phyloP scores from a whole-genome alignment of 2,888 invertebrate species.

The Drosophila greeni region DNA sequence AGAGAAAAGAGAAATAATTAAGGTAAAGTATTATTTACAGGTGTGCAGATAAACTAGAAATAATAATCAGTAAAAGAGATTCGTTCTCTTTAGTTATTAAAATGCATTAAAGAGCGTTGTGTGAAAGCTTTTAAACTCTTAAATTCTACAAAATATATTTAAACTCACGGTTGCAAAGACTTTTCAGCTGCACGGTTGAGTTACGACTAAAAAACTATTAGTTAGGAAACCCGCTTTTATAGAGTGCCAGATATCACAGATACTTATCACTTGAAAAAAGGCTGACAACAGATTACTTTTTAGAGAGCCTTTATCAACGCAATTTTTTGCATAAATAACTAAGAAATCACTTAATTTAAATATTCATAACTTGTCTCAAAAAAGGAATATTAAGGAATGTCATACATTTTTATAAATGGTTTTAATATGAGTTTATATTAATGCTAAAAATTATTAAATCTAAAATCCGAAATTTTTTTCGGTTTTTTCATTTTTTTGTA shows the following conservation, averaged over 20 bases:
- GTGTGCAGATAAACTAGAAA: background rate
- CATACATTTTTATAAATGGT: too few relatives aligned
- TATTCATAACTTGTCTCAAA: too few relatives aligned
- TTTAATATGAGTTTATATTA: too few relatives aligned
- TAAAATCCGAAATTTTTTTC: too few relatives aligned
- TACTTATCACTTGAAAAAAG: conserved; percentile 12
- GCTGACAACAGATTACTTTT: background rate
- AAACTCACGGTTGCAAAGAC: background rate
- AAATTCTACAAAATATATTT: background rate
- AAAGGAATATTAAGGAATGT: too few relatives aligned
- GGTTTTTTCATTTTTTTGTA: too few relatives aligned
- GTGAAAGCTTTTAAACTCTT: conserved; percentile 2
- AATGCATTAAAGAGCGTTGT: conserved; percentile 1
- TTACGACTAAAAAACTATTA: conserved; percentile 9
- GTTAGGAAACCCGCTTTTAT: conserved; percentile 1
- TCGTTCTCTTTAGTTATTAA: background rate
- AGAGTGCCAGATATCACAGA: conserved; percentile 7
- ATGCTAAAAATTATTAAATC: too few relatives aligned
- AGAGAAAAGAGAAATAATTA: background rate
- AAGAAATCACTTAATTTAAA: too few relatives aligned
- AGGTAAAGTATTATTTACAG: background rate
- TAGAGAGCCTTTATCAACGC: background rate
- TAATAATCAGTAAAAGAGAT: too few relatives aligned
- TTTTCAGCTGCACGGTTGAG: conserved; percentile 4
- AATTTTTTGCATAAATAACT: background rate